Evolutionary conservation across 1,140 invertebrate genomes (phyloP).

Genomic region (Linepithema humile): DNA sequence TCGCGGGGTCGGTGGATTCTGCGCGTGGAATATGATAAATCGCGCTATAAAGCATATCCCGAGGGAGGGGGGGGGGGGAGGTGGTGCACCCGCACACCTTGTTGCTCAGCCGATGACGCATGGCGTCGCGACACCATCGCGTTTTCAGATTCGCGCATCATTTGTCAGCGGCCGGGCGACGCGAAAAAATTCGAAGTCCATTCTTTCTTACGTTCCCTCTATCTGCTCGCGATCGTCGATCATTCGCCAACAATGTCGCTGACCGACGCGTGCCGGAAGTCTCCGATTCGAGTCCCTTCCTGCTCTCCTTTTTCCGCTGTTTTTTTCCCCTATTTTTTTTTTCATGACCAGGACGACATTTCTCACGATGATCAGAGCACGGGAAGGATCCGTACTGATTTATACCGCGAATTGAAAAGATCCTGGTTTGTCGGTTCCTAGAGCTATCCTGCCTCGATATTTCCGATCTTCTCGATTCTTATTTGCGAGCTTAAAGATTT

Average conservation of each 20-base stretch:
- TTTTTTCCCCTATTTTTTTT: constrained; percentile 9
- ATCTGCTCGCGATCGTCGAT: constrained; percentile 47
- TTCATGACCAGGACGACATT: constrained; percentile 23
- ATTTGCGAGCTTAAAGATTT: not conserved
- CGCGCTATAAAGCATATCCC: constrained; percentile 54
- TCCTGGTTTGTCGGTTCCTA: constrained; percentile 8
- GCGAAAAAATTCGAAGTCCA: constrained; percentile 56
- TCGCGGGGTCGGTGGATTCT: constrained; percentile 29
- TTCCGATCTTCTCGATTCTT: not conserved
- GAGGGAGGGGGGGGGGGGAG: not conserved
- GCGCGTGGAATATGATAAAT: constrained; percentile 50
- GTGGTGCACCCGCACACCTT: constrained; percentile 19
- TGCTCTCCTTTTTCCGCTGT: not conserved
- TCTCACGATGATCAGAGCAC: constrained; percentile 34
- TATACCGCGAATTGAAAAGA: constrained; percentile 47
- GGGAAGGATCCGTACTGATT: constrained; percentile 10
- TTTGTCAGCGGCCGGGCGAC: constrained; percentile 46
- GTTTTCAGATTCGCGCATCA: constrained; percentile 55
- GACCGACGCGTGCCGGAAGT: constrained; percentile 53
- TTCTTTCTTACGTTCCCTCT: constrained; percentile 52
- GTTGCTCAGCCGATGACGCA: constrained; percentile 54
- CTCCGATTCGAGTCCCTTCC: constrained; percentile 42
- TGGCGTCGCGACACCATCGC: constrained; percentile 50
- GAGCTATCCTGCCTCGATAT: not conserved
- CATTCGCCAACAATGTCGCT: constrained; percentile 53